Conservation (phyloP, 2,888 invertebrate species). For the Strigamia maritima region DNA sequence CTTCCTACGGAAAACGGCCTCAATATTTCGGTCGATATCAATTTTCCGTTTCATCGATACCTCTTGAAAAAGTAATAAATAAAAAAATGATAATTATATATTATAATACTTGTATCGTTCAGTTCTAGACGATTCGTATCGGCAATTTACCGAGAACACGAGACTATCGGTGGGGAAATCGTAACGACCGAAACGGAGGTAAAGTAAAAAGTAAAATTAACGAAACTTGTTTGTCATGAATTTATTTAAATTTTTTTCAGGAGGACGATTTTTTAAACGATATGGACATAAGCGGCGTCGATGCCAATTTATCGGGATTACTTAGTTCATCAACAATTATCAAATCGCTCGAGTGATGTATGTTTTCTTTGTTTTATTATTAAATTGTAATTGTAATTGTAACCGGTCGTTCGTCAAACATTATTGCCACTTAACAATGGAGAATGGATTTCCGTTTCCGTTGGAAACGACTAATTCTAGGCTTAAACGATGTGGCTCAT, state of each 20-base stretch:
- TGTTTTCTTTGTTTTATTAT: too few relatives aligned
- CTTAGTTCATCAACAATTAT: background rate
- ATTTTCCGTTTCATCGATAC: slow-evolving; percentile 91
- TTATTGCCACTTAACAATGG: too few relatives aligned
- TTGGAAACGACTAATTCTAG: too few relatives aligned
- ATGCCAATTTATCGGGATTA: background rate
- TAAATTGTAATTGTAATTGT: too few relatives aligned
- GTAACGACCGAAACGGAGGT: background rate
- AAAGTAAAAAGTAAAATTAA: background rate
- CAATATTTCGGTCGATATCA: slow-evolving; percentile 59
- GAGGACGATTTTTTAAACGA: background rate
- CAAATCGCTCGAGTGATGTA: too few relatives aligned
- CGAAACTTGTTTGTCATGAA: too few relatives aligned
- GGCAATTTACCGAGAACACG: background rate
- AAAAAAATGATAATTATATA: background rate
- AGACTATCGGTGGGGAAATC: background rate
- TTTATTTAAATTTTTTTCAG: background rate
- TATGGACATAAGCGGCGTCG: background rate
- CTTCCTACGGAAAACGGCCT: slow-evolving; percentile 44
- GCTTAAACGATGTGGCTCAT: too few relatives aligned
- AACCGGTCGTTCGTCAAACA: too few relatives aligned
- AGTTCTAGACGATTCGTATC: background rate
- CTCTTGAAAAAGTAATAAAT: slow-evolving; percentile 62
- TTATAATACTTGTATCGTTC: background rate
- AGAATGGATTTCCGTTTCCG: too few relatives aligned